These are phyloP conservation scores for Lutraria rhynchaena DNA, from an alignment of 1,140 invertebrate species.

Conservation along the genomic window DNA sequence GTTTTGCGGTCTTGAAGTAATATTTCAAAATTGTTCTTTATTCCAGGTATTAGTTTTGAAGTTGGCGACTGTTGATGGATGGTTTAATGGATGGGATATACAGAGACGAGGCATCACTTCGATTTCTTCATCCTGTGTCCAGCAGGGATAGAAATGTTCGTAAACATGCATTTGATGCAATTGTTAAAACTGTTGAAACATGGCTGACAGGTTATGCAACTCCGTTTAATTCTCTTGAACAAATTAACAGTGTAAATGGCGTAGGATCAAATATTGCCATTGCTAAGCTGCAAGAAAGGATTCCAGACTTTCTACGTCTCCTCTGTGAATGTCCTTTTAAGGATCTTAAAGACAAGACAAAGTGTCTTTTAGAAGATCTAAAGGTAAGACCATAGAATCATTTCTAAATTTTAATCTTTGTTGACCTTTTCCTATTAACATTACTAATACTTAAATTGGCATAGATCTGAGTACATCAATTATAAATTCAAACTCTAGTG, in stretches of 20 bases:
- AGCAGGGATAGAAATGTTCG: constrained; percentile 67
- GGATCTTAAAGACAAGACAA: constrained; percentile 71
- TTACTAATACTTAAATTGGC: too few species aligned
- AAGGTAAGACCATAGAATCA: constrained; percentile 73
- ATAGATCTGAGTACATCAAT: too few species aligned
- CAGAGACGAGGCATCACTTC: constrained; percentile 69
- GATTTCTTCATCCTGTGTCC: constrained; percentile 70
- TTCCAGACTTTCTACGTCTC: constrained; percentile 74
- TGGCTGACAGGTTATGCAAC: constrained; percentile 76
- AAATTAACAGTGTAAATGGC: constrained; percentile 54
- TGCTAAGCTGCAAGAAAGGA: constrained; percentile 65
- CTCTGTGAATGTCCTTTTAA: constrained; percentile 74
- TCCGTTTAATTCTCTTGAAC: constrained; percentile 56
- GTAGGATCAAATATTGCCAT: constrained; percentile 42
- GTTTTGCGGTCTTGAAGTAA: not conserved
- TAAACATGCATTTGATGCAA: constrained; percentile 66
- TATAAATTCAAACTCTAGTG: too few species aligned
- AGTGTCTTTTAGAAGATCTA: constrained; percentile 67
- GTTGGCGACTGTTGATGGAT: not conserved
- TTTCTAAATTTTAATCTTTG: too few species aligned
- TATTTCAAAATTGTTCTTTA: not conserved
- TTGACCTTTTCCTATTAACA: too few species aligned
- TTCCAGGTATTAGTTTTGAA: not conserved
- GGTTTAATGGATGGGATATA: constrained; percentile 42
- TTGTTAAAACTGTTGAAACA: constrained; percentile 67